Conservation (phyloP, 2,888 invertebrate genomes). For the Tachystola acroxantha region DNA sequence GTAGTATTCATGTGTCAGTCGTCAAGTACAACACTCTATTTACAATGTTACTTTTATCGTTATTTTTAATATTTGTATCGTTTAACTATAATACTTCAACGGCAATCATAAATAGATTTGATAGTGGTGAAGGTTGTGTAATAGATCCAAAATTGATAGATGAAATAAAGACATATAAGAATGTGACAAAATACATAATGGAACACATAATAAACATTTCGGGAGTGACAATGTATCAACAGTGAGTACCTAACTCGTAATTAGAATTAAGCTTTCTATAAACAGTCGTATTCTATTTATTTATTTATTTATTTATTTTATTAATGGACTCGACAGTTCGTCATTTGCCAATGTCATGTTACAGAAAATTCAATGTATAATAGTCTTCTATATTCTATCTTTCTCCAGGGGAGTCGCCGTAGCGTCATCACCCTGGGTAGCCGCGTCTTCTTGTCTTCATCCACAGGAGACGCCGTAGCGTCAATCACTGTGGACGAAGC, state of each 20-base stretch:
- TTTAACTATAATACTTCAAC: constrained; percentile 13
- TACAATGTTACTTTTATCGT: not conserved
- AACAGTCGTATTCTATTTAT: no score
- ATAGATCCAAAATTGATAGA: constrained; percentile 27
- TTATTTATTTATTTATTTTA: no score
- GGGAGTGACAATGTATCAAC: constrained; percentile 69
- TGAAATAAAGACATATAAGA: constrained; percentile 78
- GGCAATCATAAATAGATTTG: constrained; percentile 27
- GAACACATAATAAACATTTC: constrained; percentile 57
- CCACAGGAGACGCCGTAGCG: no score
- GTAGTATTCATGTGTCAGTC: not conserved
- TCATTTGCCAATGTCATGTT: no score
- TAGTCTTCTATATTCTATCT: no score
- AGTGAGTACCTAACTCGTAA: constrained; percentile 46
- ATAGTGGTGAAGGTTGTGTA: constrained; percentile 24
- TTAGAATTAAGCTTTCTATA: no score
- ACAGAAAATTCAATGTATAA: no score
- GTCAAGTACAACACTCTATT: not conserved
- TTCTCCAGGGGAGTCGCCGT: no score
- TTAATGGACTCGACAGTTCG: no score
- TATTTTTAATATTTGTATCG: not conserved
- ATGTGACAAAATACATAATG: constrained; percentile 65
- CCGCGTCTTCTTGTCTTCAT: no score
- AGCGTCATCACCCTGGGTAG: no score
- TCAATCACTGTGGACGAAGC: no score